Base-by-base conservation (phyloP, 53 echinoderm and acorn worm species). In the Apostichopus leukothele region DNA sequence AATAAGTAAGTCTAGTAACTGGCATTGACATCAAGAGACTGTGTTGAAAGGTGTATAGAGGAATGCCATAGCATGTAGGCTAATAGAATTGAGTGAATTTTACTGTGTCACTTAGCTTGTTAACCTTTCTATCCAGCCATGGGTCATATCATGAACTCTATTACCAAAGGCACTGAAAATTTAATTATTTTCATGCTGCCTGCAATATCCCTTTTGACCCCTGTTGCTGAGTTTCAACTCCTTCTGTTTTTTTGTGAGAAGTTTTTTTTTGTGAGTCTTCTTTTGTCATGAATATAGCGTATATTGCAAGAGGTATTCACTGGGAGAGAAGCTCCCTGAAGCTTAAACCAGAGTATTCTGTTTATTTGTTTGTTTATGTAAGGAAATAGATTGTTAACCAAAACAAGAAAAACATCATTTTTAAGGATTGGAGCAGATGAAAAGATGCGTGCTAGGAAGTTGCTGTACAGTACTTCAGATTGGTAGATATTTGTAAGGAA, bases 121-220 rank as follows among this genome's bases (percentile, higher is more conserved):
- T 77, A 77, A 81, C 81, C 53, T 22, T 22, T 55, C 55, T 81
- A 59, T 55, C 81, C 81, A 71, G 71, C 71, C 20, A 71, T 71
- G 71, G 71, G 71, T 53, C 59, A 81, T 11, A 55, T 54, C 59
- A 22, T 81, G 81, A 59, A 55, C 60, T 53, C 16, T 12, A 51
- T 81, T 81, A 59, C 81, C 55, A 10, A n/a, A 81, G 81, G 81
- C 81, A 52, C 59, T 54, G 22, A n/a, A 59, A 81, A 59, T 52
- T 7, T 54, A 81, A 81, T 81, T 81, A 81, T 81, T 81, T 80
- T 81, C 55, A 81, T 81, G 81, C 81, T 81, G n/a, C 8, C 81
- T 60, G 81, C 81, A 39, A 14, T 52, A 23, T 53, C 55, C 3
- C 81, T 81, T 59, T 5, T 81, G 81, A 81, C 81, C 81, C 81